Conservation (phyloP, 2,888 invertebrate genomes). For the Drosophila rubida region DNA sequence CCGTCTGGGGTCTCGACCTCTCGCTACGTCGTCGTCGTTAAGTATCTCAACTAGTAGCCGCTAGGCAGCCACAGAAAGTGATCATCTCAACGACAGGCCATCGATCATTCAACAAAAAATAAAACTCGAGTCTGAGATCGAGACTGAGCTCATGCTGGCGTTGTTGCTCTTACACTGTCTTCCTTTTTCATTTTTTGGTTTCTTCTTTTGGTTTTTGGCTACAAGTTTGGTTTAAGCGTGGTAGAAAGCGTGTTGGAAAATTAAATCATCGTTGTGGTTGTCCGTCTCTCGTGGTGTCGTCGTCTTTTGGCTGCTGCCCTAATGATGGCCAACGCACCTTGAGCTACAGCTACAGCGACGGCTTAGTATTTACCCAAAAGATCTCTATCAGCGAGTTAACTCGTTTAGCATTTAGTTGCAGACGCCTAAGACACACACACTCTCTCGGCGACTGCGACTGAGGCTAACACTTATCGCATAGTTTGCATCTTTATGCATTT, state of each 20-base stretch:
- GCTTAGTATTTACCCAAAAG: conserved; percentile 73
- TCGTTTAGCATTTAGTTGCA: conserved; percentile 83
- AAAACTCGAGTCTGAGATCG: conserved; percentile 24
- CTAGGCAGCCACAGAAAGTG: conserved; percentile 79
- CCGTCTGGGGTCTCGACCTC: conserved; percentile 24
- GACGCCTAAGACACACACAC: conserved; percentile 70
- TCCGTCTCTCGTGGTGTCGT: conserved; percentile 29
- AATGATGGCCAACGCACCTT: conserved; percentile 79
- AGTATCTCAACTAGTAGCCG: conserved; percentile 81
- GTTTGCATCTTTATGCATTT: conserved; percentile 65
- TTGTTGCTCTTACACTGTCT: conserved; percentile 20
- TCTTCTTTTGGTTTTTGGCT: conserved; percentile 36
- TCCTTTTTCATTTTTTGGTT: not conserved
- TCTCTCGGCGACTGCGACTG: conserved; percentile 7
- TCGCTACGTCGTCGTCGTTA: conserved; percentile 48
- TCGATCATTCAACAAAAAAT: conserved; percentile 70
- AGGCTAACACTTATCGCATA: conserved; percentile 61
- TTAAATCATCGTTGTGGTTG: conserved; percentile 77
- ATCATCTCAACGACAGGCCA: conserved; percentile 80
- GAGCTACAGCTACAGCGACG: conserved; percentile 35
- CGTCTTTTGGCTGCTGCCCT: conserved; percentile 48
- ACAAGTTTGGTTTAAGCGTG: conserved; percentile 41
- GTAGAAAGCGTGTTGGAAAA: conserved; percentile 79
- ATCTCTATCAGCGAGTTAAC: conserved; percentile 83
- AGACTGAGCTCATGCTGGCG: conserved; percentile 59